Conservation (phyloP, 2,888 invertebrate genomes). For the Orthosia gracilis region DNA sequence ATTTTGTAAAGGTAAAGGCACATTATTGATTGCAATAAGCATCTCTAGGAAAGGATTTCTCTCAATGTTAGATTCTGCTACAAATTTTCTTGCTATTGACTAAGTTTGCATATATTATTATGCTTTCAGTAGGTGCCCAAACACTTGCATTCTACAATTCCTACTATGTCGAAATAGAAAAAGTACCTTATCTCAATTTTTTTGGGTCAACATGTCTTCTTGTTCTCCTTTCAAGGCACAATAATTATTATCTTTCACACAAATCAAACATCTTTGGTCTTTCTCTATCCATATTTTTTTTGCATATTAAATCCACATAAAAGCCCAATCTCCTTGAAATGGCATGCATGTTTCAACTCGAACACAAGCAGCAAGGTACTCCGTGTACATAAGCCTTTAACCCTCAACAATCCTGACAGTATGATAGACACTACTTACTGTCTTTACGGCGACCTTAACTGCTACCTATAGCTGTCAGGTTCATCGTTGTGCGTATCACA, state of each 20-base stretch:
- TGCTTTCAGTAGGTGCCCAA: too few species aligned
- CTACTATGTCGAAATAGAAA: too few species aligned
- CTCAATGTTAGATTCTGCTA: background rate
- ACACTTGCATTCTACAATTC: too few species aligned
- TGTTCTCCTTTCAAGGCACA: too few species aligned
- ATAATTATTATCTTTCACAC: too few species aligned
- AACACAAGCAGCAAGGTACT: background rate
- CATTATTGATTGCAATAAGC: conserved; percentile 3
- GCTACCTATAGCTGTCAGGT: conserved; percentile 9
- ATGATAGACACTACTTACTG: background rate
- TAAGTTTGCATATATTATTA: background rate
- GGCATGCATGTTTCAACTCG: background rate
- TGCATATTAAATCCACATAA: background rate
- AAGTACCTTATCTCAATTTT: too few species aligned
- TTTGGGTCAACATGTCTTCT: too few species aligned
- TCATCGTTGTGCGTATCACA: conserved; percentile 17
- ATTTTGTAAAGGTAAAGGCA: conserved; percentile 41
- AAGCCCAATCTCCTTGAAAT: background rate
- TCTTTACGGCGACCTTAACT: conserved; percentile 24
- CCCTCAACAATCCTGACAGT: conserved; percentile 7
- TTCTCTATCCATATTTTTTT: too few species aligned
- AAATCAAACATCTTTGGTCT: too few species aligned
- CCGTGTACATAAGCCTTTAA: background rate
- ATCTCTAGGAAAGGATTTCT: background rate
- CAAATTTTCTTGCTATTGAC: background rate